Percentiles rank a stretch among this genome's conserved stretches.
phyloP scores from a whole-genome alignment of 2,113 vertebrate species.

The Chauna torquata region DNA sequence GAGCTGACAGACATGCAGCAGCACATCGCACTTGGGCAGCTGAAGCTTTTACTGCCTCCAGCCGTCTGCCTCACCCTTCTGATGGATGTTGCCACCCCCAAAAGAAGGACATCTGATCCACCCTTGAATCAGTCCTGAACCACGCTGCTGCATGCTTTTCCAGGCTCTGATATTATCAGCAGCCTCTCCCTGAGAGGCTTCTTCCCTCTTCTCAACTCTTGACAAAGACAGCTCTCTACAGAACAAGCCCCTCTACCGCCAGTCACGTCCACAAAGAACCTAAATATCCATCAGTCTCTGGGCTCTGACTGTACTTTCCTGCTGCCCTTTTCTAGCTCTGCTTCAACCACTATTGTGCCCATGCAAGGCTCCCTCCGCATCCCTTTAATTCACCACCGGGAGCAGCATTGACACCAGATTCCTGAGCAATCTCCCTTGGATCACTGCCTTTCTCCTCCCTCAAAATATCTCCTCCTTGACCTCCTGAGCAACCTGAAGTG shows the following conservation, averaged over 20 bases:
- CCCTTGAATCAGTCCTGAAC: not conserved
- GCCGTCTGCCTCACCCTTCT: constrained; percentile 12
- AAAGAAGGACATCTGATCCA: constrained; percentile 11
- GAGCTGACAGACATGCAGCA: not conserved
- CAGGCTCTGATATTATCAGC: not conserved
- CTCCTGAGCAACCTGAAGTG: not conserved
- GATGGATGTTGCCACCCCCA: not conserved
- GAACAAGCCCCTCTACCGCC: not conserved
- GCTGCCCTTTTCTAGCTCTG: not conserved
- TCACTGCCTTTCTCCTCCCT: not conserved
- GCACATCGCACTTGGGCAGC: not conserved
- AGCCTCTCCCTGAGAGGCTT: not conserved
- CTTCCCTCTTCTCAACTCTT: not conserved
- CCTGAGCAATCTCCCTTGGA: not conserved
- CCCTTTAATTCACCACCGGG: not conserved
- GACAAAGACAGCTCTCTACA: not conserved
- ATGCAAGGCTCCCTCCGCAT: not conserved
- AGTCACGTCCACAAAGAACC: not conserved
- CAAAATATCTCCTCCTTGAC: not conserved
- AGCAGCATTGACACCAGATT: not conserved
- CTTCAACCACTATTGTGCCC: not conserved
- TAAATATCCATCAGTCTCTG: not conserved
- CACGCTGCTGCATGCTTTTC: not conserved
- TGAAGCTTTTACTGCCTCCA: not conserved
- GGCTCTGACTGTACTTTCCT: not conserved